A percentile compares a stretch with the other conserved stretches of the same genome.
Conservation (phyloP, 2,888 invertebrate species). For the Caenorhabditis doughertyi region DNA sequence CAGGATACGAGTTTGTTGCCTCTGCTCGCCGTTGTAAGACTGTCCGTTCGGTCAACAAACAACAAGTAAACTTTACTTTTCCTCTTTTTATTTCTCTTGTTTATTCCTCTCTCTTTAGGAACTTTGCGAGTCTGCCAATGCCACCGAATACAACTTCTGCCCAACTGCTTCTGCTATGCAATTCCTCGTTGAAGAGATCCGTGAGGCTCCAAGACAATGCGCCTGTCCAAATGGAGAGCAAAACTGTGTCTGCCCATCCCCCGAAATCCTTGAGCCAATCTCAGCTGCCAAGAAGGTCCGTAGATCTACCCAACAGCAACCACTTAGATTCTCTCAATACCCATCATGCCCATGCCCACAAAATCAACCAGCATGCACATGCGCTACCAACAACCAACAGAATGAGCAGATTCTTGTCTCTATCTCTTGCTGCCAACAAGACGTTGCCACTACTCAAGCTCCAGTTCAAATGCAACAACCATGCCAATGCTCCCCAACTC, state of each 20-base stretch:
- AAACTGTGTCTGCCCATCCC: slow-evolving; percentile 79
- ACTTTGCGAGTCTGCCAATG: slow-evolving; percentile 79
- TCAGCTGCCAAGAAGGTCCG: slow-evolving; percentile 71
- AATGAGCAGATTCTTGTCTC: slow-evolving; percentile 74
- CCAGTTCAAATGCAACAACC: slow-evolving; percentile 61
- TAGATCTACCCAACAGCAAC: slow-evolving; percentile 67
- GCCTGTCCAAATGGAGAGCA: slow-evolving; percentile 80
- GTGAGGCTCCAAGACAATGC: slow-evolving; percentile 79
- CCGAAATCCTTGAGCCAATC: slow-evolving; percentile 81
- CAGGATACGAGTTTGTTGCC: slow-evolving; percentile 81
- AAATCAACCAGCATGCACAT: slow-evolving; percentile 74
- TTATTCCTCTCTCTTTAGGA: slow-evolving; percentile 39
- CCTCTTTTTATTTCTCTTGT: not conserved
- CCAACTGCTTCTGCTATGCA: slow-evolving; percentile 72
- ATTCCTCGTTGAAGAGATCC: slow-evolving; percentile 79
- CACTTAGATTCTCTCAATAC: slow-evolving; percentile 73
- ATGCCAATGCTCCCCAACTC: slow-evolving; percentile 63
- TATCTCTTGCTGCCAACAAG: slow-evolving; percentile 73
- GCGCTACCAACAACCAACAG: slow-evolving; percentile 70
- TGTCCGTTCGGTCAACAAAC: slow-evolving; percentile 77
- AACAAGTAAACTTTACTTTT: slow-evolving; percentile 68
- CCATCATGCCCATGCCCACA: slow-evolving; percentile 76
- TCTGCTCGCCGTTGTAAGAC: slow-evolving; percentile 80
- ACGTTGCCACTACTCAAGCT: slow-evolving; percentile 65
- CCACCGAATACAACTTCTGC: slow-evolving; percentile 80